These are phyloP conservation scores for Drosophila mimetica DNA, from an alignment of 2,888 invertebrate species.

Conservation along the genomic window DNA sequence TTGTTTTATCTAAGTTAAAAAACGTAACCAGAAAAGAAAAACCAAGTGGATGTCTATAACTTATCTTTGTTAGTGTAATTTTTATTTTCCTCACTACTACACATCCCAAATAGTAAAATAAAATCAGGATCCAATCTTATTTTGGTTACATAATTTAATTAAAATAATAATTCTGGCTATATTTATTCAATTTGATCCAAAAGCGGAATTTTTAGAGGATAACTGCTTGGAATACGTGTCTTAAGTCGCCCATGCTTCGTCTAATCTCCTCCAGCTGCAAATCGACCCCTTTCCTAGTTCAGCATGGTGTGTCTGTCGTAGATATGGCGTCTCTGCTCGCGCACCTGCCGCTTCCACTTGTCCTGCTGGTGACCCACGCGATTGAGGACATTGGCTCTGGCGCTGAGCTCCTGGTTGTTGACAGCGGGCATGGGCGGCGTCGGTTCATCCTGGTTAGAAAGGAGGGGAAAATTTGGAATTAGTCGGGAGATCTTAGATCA, in stretches of 20 bases:
- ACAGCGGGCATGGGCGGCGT: constrained; percentile 86
- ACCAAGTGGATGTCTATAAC: too few species aligned
- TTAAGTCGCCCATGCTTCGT: constrained; percentile 61
- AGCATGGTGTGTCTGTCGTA: constrained; percentile 99
- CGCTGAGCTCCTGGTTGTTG: constrained; percentile 90
- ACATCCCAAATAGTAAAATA: not conserved
- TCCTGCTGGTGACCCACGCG: constrained; percentile 98
- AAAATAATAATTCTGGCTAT: constrained; percentile 54
- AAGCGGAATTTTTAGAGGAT: constrained; percentile 29
- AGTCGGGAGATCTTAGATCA: constrained; percentile 17
- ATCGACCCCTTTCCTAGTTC: constrained; percentile 87
- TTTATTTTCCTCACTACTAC: not conserved
- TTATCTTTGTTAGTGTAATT: too few species aligned
- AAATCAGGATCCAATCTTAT: not conserved
- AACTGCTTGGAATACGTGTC: constrained; percentile 58
- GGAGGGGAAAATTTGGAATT: constrained; percentile 49
- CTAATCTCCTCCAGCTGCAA: constrained; percentile 6
- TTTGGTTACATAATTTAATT: constrained; percentile 34
- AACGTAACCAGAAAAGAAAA: too few species aligned
- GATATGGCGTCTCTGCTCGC: constrained; percentile 92
- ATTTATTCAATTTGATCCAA: constrained; percentile 58
- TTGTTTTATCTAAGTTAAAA: too few species aligned
- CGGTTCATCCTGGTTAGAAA: constrained; percentile 85
- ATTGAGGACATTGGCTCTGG: constrained; percentile 92
- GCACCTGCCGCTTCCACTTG: constrained; percentile 98